Evolutionary conservation across 2,888 invertebrate genomes (phyloP), one percentile per base, ranked within the genome.

Genomic region (Eumerus sabulonum): DNA sequence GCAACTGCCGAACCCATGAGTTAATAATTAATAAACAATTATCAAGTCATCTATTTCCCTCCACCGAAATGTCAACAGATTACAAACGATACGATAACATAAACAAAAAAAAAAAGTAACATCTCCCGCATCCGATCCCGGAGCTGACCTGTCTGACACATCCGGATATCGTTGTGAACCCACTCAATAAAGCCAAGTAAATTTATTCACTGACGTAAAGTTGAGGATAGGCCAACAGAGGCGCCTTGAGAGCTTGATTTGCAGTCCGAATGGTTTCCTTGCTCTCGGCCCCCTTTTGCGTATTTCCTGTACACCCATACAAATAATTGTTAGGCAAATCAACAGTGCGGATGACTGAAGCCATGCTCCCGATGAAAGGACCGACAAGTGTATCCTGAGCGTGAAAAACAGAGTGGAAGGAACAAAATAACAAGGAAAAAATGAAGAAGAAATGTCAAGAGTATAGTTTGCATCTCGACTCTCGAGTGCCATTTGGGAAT

Each of bases 211-310:
- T 62, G 56, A 67, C 56, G 67, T 62, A 67, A 74, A 74, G 62
- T 67, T 74, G 62, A 74, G 67, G 67, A 67, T 74, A 67, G 67
- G 60, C 67, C 60, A 66, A 50, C 54, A 35, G 66, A 48, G 59
- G 60, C 66, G 40, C 62, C 62, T 71, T 56, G 67, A 62, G 62
- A 56, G 56, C 44, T 66, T 67, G 67, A 67, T 62, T 74, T 67
- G 9, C 60, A 50, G 45, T 45, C 50, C 27, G 18, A 14, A 60
- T 51, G n/a, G 19, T 44, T 18, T 36, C 27, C 17, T 19, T 59
- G n/a, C 27, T n/a, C 44, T 16, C 11, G 16, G 7, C 7, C 14
- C 48, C 18, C 18, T 4, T 48, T 62, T 53, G 16, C 9, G 3
- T 50, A 9, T 27, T 42, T 19, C 16, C 38, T 63, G 27, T 40